Percentiles rank a stretch among this genome's conserved stretches.
Conservation (phyloP, 1,140 invertebrate genomes). For the Leguminivora glycinivorella region DNA sequence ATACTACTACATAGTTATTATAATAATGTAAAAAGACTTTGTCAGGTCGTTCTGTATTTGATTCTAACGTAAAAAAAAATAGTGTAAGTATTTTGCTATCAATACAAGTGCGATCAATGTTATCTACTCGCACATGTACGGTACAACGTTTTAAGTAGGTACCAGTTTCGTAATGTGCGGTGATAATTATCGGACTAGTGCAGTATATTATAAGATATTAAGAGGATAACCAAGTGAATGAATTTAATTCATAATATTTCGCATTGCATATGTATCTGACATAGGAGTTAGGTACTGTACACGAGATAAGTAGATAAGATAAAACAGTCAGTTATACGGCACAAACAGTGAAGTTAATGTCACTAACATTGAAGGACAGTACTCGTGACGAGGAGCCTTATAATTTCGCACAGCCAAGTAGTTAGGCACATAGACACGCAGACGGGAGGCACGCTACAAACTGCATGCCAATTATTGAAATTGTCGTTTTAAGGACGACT, state of each 20-base stretch:
- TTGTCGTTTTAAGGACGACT: neutral
- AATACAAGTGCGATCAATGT: no score
- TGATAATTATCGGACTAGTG: no score
- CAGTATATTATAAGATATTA: no score
- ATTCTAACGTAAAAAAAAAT: no score
- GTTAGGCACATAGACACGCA: neutral
- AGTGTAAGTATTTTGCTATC: no score
- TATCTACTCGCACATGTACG: no score
- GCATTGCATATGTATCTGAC: neutral
- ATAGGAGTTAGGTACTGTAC: conserved; percentile 9
- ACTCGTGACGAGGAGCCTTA: conserved; percentile 14
- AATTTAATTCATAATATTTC: neutral
- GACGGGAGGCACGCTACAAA: neutral
- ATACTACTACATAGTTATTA: no score
- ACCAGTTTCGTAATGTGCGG: no score
- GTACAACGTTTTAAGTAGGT: no score
- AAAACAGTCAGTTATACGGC: neutral
- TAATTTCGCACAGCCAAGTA: conserved; percentile 16
- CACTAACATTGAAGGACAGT: conserved; percentile 2
- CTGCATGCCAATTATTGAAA: conserved; percentile 5
- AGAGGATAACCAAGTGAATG: neutral
- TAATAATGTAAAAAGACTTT: no score
- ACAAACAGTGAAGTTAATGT: conserved; percentile 9
- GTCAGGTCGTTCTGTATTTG: no score
- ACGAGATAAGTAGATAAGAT: conserved; percentile 17